phyloP scores from a whole-genome alignment of 2,888 invertebrate genomes.

The Drosophila rubida region DNA sequence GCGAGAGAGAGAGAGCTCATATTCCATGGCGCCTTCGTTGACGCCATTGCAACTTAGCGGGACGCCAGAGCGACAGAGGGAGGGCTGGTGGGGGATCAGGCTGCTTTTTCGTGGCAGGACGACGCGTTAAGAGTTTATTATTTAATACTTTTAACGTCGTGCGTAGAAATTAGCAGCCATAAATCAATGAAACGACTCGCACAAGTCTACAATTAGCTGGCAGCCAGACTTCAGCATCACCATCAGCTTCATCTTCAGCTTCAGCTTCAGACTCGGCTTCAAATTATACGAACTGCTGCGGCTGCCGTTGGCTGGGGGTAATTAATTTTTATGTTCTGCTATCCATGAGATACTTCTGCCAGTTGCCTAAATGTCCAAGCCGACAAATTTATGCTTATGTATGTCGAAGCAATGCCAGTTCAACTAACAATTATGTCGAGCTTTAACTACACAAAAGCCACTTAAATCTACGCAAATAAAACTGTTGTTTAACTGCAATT shows the following conservation, averaged over 20 bases:
- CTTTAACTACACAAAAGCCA: not conserved
- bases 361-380: constrained; percentile 23
- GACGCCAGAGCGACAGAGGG: constrained; percentile 7
- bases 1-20: constrained; percentile 48
- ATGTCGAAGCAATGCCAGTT: not conserved
- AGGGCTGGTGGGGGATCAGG: constrained; percentile 34
- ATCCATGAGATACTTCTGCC: constrained; percentile 27
- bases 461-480: not conserved
- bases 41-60: constrained; percentile 58
- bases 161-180: constrained; percentile 76
- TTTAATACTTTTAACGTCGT: constrained; percentile 75
- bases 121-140: constrained; percentile 71
- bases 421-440: not conserved
- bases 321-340: constrained; percentile 63
- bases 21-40: constrained; percentile 61
- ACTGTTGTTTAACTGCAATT: not conserved
- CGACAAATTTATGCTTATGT: constrained; percentile 14
- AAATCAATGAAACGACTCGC: constrained; percentile 77
- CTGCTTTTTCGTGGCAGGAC: constrained; percentile 53
- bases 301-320: constrained; percentile 35
- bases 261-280: constrained; percentile 21
- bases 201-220: constrained; percentile 75
- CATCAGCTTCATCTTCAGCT: not conserved
- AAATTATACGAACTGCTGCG: constrained; percentile 51
- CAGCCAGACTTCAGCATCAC: constrained; percentile 22